phyloP scores from a whole-genome alignment of 2,888 invertebrate species.

The Mesorhabditis belari region DNA sequence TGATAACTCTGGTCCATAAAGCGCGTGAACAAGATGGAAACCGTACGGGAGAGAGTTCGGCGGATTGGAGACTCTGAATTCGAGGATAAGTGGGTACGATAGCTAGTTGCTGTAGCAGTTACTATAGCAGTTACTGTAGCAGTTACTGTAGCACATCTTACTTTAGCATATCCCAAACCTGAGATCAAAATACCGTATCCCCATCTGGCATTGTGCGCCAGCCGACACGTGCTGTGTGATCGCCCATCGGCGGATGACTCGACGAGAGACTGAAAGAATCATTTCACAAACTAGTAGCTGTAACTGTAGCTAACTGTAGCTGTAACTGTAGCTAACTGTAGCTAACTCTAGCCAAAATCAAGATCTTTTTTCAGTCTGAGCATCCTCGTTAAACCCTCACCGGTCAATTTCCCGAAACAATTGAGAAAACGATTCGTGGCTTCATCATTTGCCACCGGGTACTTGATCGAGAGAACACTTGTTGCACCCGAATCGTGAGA shows the following conservation, averaged over 20 bases:
- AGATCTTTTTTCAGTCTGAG: too few species aligned
- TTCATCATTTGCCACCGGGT: conserved; percentile 30
- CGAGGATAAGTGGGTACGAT: too few species aligned
- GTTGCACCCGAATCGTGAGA: conserved; percentile 34
- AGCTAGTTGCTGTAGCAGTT: too few species aligned
- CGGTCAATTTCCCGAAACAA: conserved; percentile 4
- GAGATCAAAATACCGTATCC: neutral
- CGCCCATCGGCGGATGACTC: conserved; percentile 27
- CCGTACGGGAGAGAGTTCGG: conserved; percentile 4
- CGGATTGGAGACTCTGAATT: neutral
- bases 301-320: too few species aligned
- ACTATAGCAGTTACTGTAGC: too few species aligned
- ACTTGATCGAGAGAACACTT: conserved; percentile 10
- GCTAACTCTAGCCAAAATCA: too few species aligned
- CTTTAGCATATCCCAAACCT: too few species aligned
- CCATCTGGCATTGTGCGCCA: neutral
- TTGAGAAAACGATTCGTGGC: conserved; percentile 3
- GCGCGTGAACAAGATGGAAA: conserved; percentile 9
- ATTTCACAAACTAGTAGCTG: too few species aligned
- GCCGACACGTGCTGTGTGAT: conserved; percentile 18
- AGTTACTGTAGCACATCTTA: too few species aligned
- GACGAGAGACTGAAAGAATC: conserved; percentile 1
- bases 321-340: too few species aligned
- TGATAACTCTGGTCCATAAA: conserved; percentile 6
- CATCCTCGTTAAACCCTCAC: conserved; percentile 1